phyloP scores from a whole-genome alignment of 2,113 vertebrate genomes.

The Merops nubicus region DNA sequence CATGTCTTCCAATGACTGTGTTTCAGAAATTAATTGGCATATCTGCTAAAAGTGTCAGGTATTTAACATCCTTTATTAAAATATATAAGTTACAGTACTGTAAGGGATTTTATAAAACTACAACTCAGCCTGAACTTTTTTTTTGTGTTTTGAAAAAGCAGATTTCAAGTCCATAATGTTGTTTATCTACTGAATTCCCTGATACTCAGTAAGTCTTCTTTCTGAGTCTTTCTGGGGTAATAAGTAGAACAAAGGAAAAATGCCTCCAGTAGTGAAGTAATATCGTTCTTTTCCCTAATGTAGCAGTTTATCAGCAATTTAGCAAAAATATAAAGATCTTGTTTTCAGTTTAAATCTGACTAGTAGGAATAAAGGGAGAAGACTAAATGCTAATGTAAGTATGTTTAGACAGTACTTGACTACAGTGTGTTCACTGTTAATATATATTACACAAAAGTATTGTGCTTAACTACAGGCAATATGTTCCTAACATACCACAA shows the following conservation, averaged over 20 bases:
- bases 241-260: background rate
- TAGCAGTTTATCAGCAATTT: background rate
- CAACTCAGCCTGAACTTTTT: background rate
- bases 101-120: background rate
- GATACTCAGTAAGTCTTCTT: background rate
- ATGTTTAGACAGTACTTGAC: background rate
- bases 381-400: background rate
- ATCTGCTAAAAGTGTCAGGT: background rate
- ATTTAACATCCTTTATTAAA: background rate
- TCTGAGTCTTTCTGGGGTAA: background rate
- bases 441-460: background rate
- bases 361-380: background rate
- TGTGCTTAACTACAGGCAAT: background rate
- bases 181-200: background rate
- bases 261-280: background rate
- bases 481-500: background rate
- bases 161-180: background rate
- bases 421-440: background rate
- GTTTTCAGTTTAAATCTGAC: background rate
- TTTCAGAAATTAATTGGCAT: background rate
- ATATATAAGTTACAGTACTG: rapidly evolving
- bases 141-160: background rate
- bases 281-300: background rate
- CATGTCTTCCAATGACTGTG: background rate
- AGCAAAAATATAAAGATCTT: background rate